Evolutionary conservation across 1,140 invertebrate species (phyloP), one percentile per base, ranked within the genome.

Genomic region (Coelopa frigida): DNA sequence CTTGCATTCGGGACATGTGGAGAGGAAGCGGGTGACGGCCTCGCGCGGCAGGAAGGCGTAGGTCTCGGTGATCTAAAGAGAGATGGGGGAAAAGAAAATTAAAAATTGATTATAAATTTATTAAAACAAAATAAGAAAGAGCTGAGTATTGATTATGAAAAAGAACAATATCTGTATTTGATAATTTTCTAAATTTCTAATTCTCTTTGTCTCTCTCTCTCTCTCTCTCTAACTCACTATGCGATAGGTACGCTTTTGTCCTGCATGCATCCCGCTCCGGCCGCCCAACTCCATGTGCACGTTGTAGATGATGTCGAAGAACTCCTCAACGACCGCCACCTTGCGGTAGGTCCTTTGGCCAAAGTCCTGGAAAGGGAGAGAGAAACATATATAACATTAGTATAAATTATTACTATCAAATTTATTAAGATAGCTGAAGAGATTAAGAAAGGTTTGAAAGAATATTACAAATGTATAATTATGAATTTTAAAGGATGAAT

Each of bases 261-360:
- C 93, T 11, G 92, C 93, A 67, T 97, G 93, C 72, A 93, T 92
- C 36, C 88, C 89, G 49, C 86, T 83, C 58, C 87, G 77, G 52
- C 89, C 89, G 68, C 87, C 89, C 51, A 91, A 79, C 64, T 93
- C 90, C 24, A 94, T 90, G 67, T 96, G 93, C 14, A 95, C 89
- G 17, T 83, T 86, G 73, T 95, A 93, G 55, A 97, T 96, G 50
- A 96, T 96, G 65, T 95, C 88, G 68, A 94, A 96, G 74, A 97
- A 97, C 59, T 95, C 89, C 73, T 97, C 94, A 10, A 96, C 94
- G 18, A 95, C 85, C 1, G 92, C 92, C 5, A 96, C 92, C 65
- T 92, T 88, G 61, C 93, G 87, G 68, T 87, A 94, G 3, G 83
- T 78, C 39, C 62, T 53, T 29, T 61, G 52, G 11, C 74, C 71